phyloP scores from a whole-genome alignment of 2,797 vertebrate species.

The Margarornis squamiger region DNA sequence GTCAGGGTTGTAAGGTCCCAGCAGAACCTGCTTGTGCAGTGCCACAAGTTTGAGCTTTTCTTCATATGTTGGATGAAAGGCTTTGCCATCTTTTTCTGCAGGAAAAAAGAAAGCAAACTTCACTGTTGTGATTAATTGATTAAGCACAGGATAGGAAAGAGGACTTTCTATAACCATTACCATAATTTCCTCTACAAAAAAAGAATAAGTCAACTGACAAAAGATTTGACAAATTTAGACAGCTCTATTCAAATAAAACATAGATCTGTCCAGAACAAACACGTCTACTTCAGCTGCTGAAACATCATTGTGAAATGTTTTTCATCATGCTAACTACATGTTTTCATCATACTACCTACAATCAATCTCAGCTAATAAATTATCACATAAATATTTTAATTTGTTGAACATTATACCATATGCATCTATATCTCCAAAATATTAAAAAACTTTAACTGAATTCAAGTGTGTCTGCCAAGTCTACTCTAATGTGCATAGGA shows the following conservation, averaged over 20 bases:
- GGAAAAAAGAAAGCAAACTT: background rate
- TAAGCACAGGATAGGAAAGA: background rate
- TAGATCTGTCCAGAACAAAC: background rate
- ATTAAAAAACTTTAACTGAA: background rate
- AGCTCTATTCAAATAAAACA: background rate
- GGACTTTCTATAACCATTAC: background rate
- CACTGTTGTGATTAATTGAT: background rate
- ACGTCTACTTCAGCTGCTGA: background rate
- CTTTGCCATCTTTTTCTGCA: constrained; percentile 97
- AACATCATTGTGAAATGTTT: background rate
- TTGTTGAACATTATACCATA: background rate
- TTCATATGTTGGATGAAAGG: constrained; percentile 97
- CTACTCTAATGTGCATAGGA: background rate
- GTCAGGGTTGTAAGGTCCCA: constrained; percentile 95
- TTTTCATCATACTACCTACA: background rate
- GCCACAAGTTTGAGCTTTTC: constrained; percentile 97
- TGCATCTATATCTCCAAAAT: background rate
- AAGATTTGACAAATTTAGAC: background rate
- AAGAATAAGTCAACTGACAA: background rate
- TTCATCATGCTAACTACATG: background rate
- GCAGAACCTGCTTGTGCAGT: constrained; percentile 91
- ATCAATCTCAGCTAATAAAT: background rate
- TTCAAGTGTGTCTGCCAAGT: background rate
- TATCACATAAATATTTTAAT: constrained; percentile 2
- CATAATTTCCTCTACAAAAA: background rate